phyloP scores from a whole-genome alignment of 2,888 invertebrate genomes.

The Lochmaea capreae region DNA sequence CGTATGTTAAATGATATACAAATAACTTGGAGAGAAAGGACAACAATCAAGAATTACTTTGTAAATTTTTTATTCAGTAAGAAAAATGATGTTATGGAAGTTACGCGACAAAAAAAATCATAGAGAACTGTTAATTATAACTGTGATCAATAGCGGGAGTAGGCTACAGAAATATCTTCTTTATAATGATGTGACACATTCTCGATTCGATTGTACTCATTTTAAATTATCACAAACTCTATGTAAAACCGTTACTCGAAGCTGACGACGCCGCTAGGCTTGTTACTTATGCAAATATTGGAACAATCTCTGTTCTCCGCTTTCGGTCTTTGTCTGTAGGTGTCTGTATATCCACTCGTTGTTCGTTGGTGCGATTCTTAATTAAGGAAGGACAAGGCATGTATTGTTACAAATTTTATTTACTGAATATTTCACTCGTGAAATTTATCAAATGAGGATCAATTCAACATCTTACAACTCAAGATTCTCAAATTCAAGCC shows the following conservation, averaged over 20 bases:
- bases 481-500: too few relatives aligned
- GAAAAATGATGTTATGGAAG: neutral
- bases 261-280: conserved; percentile 22
- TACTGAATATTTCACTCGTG: too few relatives aligned
- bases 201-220: neutral
- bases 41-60: neutral
- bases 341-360: neutral
- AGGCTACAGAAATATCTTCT: neutral
- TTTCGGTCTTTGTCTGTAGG: conserved; percentile 9
- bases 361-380: neutral
- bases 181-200: neutral
- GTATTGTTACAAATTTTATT: neutral
- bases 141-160: too few relatives aligned
- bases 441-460: too few relatives aligned
- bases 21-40: neutral
- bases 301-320: conserved; percentile 25
- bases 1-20: neutral
- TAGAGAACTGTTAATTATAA: too few relatives aligned
- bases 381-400: neutral
- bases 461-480: too few relatives aligned
- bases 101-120: too few relatives aligned
- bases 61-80: neutral
- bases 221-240: conserved; percentile 12
- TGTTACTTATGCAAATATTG: conserved; percentile 36
- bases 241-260: neutral